Evolutionary conservation across 2,113 vertebrate genomes (phyloP).

Genomic region (Pontoporia blainvillei): DNA sequence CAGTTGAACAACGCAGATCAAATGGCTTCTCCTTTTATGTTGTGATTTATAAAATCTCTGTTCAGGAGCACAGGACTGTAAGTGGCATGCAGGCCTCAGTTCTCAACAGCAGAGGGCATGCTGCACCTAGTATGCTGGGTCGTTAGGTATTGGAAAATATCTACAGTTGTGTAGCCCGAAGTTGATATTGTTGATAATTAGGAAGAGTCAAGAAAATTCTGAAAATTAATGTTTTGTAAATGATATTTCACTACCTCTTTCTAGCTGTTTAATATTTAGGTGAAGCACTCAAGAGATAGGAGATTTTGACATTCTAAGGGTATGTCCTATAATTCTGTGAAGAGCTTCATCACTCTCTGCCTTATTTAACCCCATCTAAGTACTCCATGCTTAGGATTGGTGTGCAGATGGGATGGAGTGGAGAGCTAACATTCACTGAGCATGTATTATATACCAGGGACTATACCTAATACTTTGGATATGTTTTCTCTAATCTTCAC

Average conservation of each 20-base stretch:
- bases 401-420: neutral
- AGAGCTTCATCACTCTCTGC: neutral
- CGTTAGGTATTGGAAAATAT: neutral
- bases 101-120: slow-evolving; percentile 58
- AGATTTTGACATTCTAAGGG: neutral
- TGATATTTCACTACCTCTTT: neutral
- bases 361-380: neutral
- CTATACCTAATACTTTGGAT: neutral
- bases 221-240: neutral
- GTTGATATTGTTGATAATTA: neutral
- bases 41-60: neutral
- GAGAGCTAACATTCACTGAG: neutral
- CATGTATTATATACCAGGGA: neutral
- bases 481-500: neutral
- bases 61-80: neutral
- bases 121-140: neutral
- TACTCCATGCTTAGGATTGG: neutral
- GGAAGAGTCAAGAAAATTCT: neutral
- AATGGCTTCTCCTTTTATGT: neutral
- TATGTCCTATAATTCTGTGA: neutral
- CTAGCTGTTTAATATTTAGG: neutral
- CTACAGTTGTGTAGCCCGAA: neutral
- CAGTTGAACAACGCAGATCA: neutral
- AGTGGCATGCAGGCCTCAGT: neutral
- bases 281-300: neutral